Conservation (phyloP, 1,140 invertebrate genomes). For the Drosophila azteca region DNA sequence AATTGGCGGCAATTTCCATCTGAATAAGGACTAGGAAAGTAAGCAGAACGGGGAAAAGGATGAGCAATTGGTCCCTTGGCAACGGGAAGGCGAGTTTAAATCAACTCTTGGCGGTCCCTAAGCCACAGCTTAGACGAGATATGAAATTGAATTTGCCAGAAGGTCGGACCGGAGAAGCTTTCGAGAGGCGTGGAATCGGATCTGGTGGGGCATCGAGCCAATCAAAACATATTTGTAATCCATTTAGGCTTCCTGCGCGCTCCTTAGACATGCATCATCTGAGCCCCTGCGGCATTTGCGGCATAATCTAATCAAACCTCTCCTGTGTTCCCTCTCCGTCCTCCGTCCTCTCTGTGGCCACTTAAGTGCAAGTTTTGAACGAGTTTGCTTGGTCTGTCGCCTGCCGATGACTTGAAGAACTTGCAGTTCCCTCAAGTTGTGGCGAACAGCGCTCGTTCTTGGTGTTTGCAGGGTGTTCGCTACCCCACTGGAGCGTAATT, state of each 20-base stretch:
- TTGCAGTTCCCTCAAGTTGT: slow-evolving; percentile 18
- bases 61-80: too few relatives aligned
- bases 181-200: neutral
- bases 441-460: too few relatives aligned
- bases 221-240: slow-evolving; percentile 74
- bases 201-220: slow-evolving; percentile 15
- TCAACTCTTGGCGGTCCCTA: slow-evolving; percentile 43
- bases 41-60: neutral
- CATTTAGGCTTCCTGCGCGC: slow-evolving; percentile 46
- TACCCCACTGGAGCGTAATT: slow-evolving; percentile 35
- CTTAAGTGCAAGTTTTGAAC: slow-evolving; percentile 32
- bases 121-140: slow-evolving; percentile 11
- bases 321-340: slow-evolving; percentile 5
- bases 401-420: slow-evolving; percentile 27
- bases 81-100: slow-evolving; percentile 33
- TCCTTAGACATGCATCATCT: slow-evolving; percentile 60
- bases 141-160: slow-evolving; percentile 54
- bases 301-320: slow-evolving; percentile 58
- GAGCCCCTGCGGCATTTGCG: neutral
- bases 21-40: slow-evolving; percentile 13
- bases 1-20: slow-evolving; percentile 71
- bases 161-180: too few relatives aligned
- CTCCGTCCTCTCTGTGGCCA: slow-evolving; percentile 9
- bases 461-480: neutral
- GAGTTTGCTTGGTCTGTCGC: slow-evolving; percentile 4